Evolutionary conservation across 2,797 vertebrate genomes (phyloP), one percentile per base, ranked within the genome.

Genomic region (Cygnus olor): DNA sequence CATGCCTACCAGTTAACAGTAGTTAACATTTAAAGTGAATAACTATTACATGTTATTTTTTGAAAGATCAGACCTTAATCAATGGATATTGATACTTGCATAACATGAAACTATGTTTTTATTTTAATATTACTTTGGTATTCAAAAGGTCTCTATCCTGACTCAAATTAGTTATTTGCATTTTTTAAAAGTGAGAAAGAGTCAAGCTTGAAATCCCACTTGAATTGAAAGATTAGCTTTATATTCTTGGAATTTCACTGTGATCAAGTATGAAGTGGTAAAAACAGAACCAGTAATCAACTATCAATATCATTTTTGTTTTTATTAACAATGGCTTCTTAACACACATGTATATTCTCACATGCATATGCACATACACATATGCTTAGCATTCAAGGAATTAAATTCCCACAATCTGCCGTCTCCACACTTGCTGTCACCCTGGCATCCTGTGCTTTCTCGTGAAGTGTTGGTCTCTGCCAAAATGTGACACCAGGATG

Each of bases 1-100:
- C 77, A 70, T 77, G 94, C 95, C 96, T 94, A 63, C 94, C 91
- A 57, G 94, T 69, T 88, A 95, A 91, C 95, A 94, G 95, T 73
- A 94, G 96, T 91, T 92, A 93, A 93, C 95, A 91, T 97, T 95
- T 96, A 95, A 92, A 93, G 89, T 8, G 53, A 88, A 65, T 80
- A 69, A 93, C 85, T 80, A 30, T 36, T 91, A 90, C 24, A 56
- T 87, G 92, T 95, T 95, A 53, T 95, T 87, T 94, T 89, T 68
- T 84, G 71, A 82, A 83, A 90, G 95, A 95, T 94, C 94, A 93
- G 84, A 57, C 90, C 87, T 86, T 80, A 65, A 69, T 94, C 94
- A 71, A 65, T 78, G 57, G 85, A 66, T 72, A 80, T 61, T 78
- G 90, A 78, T 86, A 89, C 89, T 76, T 32, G 49, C 74, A 70